Base-by-base conservation (phyloP, 2,888 invertebrate species). In the Tipula unca region DNA sequence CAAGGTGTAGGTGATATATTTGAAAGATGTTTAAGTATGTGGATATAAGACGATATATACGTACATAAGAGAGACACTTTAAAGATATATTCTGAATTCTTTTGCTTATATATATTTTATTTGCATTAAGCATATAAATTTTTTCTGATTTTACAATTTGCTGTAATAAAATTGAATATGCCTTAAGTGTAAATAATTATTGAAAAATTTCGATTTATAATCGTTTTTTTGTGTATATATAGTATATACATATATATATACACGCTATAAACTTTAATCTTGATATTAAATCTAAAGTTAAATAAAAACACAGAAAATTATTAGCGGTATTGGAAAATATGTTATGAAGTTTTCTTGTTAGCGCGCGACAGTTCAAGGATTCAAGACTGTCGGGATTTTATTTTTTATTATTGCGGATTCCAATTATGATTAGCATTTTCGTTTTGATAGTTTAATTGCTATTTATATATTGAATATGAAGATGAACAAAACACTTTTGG, bases 1-100 rank as follows among this genome's bases (percentile, higher is more conserved):
- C 69, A 69, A 69, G 69, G 69, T 69, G 69, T 69, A 69, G 69
- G 69, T 69, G 69, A 69, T 69, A 69, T 69, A 69, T 69, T 69
- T 69, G 25, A 69, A 69, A 69, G 69, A 69, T 69, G 69, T 25
- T 69, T 69, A 69, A 69, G 69, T 69, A 69, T 69, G 69, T 69
- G 69, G 25, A 25, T 20, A 25, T 14, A 69, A 69, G 69, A 69
- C 69, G 8, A 69, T 69, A 69, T 25, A 25, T 13, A 17, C 3
- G n/a, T 48, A 69, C 69, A 69, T 69, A 69, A 25, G 25, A 6
- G 25, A 69, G 69, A 69, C 69, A 69, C 69, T 69, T 69, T 20
- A 69, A 69, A 69, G 69, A 25, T 69, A 69, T 69, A 54, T 54
- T 54, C 48, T 54, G 48, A 20, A 17, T 17, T 54, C 17, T 54